These are phyloP conservation scores for Pachyuromys duprasi DNA, from an alignment of 2,797 vertebrate genomes.

Conservation along the genomic window DNA sequence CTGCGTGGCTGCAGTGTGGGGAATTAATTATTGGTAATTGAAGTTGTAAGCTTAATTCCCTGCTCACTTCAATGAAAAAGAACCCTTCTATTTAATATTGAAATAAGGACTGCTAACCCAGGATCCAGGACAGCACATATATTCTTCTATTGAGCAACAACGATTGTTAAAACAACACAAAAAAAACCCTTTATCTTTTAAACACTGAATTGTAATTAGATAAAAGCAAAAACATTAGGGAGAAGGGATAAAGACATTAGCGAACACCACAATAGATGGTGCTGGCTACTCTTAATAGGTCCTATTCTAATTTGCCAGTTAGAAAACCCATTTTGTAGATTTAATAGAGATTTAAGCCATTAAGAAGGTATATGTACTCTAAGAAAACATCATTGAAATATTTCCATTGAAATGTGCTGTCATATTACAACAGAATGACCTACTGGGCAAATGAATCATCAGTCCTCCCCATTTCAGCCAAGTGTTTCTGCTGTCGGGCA, in stretches of 20 bases:
- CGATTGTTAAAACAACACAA: constrained; percentile 28
- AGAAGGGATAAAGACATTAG: constrained; percentile 57
- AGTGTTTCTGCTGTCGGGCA: background rate
- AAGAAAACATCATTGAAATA: background rate
- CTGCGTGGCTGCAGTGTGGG: constrained; percentile 84
- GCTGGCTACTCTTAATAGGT: constrained; percentile 33
- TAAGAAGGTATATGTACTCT: background rate
- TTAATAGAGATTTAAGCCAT: constrained; percentile 27
- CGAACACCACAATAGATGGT: background rate
- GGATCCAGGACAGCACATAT: constrained; percentile 65
- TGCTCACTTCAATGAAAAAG: constrained; percentile 82
- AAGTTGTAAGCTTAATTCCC: constrained; percentile 88
- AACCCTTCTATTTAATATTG: constrained; percentile 87
- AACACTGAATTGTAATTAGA: constrained; percentile 64
- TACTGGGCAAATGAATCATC: background rate
- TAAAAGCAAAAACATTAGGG: constrained; percentile 60
- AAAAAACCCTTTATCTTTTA: constrained; percentile 56
- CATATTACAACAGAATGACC: background rate
- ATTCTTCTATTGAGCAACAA: constrained; percentile 73
- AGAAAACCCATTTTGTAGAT: constrained; percentile 15
- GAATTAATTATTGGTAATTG: constrained; percentile 90
- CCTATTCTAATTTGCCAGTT: background rate
- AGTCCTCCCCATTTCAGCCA: background rate
- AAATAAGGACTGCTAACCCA: constrained; percentile 80
- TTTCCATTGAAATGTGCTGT: background rate